Conservation (phyloP, 2,888 invertebrate genomes). For the Cerceris ruficornis region DNA sequence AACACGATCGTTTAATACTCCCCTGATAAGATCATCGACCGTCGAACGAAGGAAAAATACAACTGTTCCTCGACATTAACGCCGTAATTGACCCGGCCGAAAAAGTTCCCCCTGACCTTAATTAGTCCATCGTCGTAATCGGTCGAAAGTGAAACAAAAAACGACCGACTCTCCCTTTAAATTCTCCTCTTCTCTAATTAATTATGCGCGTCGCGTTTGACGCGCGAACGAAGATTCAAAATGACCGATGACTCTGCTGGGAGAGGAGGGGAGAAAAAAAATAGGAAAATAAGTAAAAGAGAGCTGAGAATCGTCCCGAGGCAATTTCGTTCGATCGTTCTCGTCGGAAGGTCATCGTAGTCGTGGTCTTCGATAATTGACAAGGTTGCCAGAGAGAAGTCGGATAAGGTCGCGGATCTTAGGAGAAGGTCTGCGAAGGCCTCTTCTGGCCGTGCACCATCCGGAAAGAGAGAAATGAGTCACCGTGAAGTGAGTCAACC, state of each 20-base stretch:
- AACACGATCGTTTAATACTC: constrained; percentile 21
- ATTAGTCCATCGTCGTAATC: no score
- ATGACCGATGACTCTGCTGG: no score
- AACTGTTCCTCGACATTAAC: constrained; percentile 11
- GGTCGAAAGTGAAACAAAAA: no score
- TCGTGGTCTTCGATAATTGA: constrained; percentile 45
- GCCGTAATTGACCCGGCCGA: background rate
- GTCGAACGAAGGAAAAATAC: constrained; percentile 18
- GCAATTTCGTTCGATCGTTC: no score
- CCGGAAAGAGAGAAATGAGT: constrained; percentile 52
- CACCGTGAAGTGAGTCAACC: constrained; percentile 51
- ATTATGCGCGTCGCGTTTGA: no score
- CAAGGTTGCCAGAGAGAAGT: constrained; percentile 53
- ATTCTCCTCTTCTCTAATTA: no score
- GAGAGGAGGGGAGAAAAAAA: no score
- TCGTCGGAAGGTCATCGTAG: constrained; percentile 15
- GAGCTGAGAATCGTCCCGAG: no score
- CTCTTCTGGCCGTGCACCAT: constrained; percentile 4
- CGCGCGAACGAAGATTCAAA: no score
- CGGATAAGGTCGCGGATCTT: constrained; percentile 57
- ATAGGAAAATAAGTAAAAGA: no score
- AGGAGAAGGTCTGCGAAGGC: constrained; percentile 43
- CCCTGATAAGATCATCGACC: constrained; percentile 35
- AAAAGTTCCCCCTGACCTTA: constrained; percentile 1
- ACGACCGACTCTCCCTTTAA: no score